Base-by-base conservation (phyloP, 2,888 invertebrate species). In the Electrophaes corylata region DNA sequence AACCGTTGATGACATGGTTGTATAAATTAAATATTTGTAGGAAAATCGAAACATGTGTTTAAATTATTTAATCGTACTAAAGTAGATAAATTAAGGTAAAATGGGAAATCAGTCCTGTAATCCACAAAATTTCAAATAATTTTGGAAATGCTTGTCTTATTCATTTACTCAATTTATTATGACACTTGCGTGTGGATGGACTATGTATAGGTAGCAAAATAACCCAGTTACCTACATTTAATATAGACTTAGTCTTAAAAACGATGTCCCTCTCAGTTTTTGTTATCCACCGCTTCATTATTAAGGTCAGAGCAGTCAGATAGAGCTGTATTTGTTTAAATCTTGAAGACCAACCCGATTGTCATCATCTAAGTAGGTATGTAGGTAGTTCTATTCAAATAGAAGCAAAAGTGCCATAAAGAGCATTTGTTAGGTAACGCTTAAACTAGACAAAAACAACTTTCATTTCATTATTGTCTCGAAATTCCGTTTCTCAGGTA, bases 391-490 rank as follows among this genome's bases (percentile, higher is more conserved):
- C 11, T 46, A 26, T 33, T 41, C 18, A 55, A 31, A 35, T 55
- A 37, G 19, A 55, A 54, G 45, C 49, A 61, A 58, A 62, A 45
- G 51, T 56, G 47, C 43, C 48, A 54, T 55, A 62, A 44, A 57
- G 44, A 62, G 41, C 55, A 49, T 61, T 64, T 56, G 62, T 66
- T 68, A 70, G 60, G 62, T 72, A 71, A 72, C 65, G 61, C 64
- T 64, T 60, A 71, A 69, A 70, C 66, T 72, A 75, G 75, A 76
- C 71, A 70, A 74, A 72, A 73, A 78, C 80, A 71, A 75, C 79
- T 80, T 79, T 75, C 76, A 69, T 75, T 72, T 75, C 65, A 69
- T 71, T 65, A 65, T 69, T 75, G 68, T 73, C 70, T 69, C 66
- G 41, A 60, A 67, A 76, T 73, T 74, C 71, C 70, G 66, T 69